Base-by-base conservation (phyloP, 2,797 vertebrate species). In the Bovichtus diacanthus region DNA sequence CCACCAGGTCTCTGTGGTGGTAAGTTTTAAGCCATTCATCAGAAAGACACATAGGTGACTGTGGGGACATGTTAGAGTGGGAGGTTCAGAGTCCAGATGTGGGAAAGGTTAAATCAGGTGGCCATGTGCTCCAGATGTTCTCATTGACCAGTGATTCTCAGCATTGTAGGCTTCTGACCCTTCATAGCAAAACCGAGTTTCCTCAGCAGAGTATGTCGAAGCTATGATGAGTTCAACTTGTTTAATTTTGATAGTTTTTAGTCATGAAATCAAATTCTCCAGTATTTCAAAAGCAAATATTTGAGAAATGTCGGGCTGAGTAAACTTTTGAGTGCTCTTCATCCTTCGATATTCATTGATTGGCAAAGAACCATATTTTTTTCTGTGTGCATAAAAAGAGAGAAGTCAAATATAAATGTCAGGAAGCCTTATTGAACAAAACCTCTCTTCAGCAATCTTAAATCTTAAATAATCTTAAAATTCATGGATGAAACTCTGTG, bases 1-100 rank as follows among this genome's bases (percentile, higher is more conserved):
- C 90, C 96, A 96, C 81, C 98, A 98, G 90, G 98, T 98, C 92
- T 95, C 96, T 77, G 94, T 91, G 3, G 93, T 97, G 96, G 98
- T 99, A 92, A 95, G 97, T 73, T 13, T 21, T 11, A 49, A 3
- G 44, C n/a, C n/a, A n/a, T 61, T 55, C 27, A 38, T 38, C 15
- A 39, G n/a, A 46, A 39, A 39, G 41, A 62, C 41, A 69, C 66
- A 44, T 2, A 10, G 9, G 21, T 49, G 44, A 51, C 19, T 39
- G 56, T 58, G 6, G 0, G 19, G 12, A 27, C 25, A 13, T 51
- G 21, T 51, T 27, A 16, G 25, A 27, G 23, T 27, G 13, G 50
- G 3, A 51, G 0, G 50, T 15, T 27, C 23, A 27, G 0, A 47
- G 49, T 51, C 49, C 49, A 51, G 12, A 27, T 25, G 0, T 51